phyloP scores from a whole-genome alignment of 2,888 invertebrate genomes.

The Dione vanillae region DNA sequence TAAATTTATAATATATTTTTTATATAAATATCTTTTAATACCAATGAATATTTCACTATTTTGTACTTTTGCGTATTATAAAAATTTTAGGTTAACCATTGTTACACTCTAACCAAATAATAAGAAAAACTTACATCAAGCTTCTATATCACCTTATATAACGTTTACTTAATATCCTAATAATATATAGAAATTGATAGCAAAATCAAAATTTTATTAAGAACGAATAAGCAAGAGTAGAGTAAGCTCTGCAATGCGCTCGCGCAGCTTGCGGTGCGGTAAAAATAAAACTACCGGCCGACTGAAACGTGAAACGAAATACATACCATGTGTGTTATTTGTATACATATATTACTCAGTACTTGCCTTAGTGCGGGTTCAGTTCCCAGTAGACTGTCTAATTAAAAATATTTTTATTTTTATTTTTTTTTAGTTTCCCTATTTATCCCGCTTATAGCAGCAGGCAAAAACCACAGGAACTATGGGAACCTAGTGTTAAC shows the following conservation, averaged over 20 bases:
- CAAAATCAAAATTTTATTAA: background rate
- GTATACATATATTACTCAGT: background rate
- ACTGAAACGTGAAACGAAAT: slow-evolving; percentile 39
- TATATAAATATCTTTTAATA: no score
- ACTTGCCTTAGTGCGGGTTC: background rate
- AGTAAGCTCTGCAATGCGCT: slow-evolving; percentile 12
- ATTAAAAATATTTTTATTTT: no score
- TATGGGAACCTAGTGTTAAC: background rate
- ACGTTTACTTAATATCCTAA: background rate
- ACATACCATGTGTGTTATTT: background rate
- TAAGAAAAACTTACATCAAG: background rate
- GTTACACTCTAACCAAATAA: background rate
- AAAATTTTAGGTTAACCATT: background rate
- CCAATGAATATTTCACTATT: no score
- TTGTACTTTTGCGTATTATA: background rate
- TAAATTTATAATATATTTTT: no score
- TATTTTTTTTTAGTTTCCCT: background rate
- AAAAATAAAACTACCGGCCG: slow-evolving; percentile 45
- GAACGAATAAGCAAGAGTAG: slow-evolving; percentile 3
- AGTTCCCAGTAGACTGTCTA: background rate
- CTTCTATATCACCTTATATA: background rate
- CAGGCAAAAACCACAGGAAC: background rate
- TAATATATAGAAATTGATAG: background rate
- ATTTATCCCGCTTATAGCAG: background rate
- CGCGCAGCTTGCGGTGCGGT: slow-evolving; percentile 38